Conservation (phyloP, 2,113 vertebrate genomes). For the Corvus moneduloides region DNA sequence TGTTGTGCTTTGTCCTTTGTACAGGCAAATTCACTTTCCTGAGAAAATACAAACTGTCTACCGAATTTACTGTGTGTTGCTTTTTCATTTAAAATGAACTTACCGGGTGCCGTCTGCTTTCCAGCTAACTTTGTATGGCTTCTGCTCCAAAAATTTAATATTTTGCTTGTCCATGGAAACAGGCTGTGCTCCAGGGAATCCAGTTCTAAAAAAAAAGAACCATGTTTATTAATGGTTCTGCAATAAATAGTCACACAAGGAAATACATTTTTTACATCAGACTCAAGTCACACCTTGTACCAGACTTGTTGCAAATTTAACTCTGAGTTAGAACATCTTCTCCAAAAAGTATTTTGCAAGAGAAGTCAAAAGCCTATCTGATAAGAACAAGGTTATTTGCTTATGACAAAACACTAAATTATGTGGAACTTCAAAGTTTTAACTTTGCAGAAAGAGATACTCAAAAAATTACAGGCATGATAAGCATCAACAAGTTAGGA, state of each 20-base stretch:
- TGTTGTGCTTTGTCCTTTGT: not conserved
- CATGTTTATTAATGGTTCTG: constrained; percentile 13
- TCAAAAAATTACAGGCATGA: not conserved
- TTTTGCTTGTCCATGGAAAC: constrained; percentile 98
- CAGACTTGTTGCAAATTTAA: not conserved
- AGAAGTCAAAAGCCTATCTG: not conserved
- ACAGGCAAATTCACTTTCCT: constrained; percentile 17
- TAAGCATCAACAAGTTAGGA: not conserved
- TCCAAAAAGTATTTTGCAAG: not conserved
- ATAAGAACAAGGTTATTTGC: not conserved
- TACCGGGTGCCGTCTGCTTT: constrained; percentile 98
- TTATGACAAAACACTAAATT: not conserved
- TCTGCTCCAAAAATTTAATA: constrained; percentile 90
- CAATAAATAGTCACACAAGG: not conserved
- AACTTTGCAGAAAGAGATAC: not conserved
- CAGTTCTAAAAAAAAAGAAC: constrained; percentile 76
- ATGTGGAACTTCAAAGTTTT: not conserved
- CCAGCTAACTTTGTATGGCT: constrained; percentile 99
- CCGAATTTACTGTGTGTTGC: not conserved
- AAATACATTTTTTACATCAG: constrained; percentile 4
- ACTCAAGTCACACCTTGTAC: not conserved
- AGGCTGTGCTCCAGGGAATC: constrained; percentile 96
- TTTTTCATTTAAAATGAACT: constrained; percentile 63
- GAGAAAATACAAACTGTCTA: not conserved
- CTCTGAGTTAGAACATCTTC: not conserved